Evolutionary conservation across 1,140 invertebrate species (phyloP), one percentile per base, ranked within the genome.

Genomic region (Ceratina japonica): DNA sequence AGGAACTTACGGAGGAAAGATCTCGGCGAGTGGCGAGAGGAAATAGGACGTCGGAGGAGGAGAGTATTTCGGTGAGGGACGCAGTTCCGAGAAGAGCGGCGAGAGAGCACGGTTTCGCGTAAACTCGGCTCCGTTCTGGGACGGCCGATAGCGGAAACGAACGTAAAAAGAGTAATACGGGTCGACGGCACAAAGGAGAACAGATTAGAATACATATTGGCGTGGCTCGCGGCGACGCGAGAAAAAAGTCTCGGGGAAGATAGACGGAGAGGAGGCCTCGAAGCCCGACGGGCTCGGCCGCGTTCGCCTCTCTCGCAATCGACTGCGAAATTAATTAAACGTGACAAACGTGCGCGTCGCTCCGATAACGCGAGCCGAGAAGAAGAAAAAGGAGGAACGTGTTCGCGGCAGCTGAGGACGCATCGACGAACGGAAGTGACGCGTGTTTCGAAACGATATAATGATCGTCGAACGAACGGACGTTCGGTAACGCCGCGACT

Each of bases 241-340:
- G 59, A 27, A 49, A 65, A 71, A 37, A 15, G 16, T 54, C 54
- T 56, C 22, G 59, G 20, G 4, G 31, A 52, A 54, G 69, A 78
- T 72, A 79, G 70, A 56, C 44, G 37, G 10, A 44, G 52, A 49
- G 51, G 56, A 62, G 65, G 62, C 15, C 56, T 22, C 44, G 31
- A 31, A 54, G 49, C 58, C 59, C 75, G 54, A 52, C 77, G 69
- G 77, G 68, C 63, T 37, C 44, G 54, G 27, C 16, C 65, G 54
- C 63, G n/a, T 24, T 75, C 18, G 70, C 16, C 62, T 52, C n/a
- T n/a, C 27, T 20, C 65, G 44, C 58, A 56, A 83, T 83, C 65
- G 61, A 54, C 31, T 44, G 61, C 51, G 16, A 75, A 80, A 75
- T 83, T 83, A 74, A 83, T 84, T 71, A 66, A 70, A 79, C 75